These are phyloP conservation scores for Dicaeum eximium DNA, from an alignment of 2,113 vertebrate genomes.

Conservation along the genomic window DNA sequence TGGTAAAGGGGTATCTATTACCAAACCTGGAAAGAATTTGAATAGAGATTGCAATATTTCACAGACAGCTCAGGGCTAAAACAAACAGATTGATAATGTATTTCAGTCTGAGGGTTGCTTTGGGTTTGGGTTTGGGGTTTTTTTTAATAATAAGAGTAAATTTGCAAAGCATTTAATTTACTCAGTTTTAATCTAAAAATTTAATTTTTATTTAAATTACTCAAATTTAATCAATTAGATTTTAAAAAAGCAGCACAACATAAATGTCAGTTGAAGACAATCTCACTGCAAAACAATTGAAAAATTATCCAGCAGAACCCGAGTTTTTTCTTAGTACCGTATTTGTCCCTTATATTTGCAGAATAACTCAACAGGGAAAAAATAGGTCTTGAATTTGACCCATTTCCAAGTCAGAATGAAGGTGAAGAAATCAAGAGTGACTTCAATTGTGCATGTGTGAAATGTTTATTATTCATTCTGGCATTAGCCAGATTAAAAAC, in stretches of 20 bases:
- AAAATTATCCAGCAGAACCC: neutral
- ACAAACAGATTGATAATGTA: neutral
- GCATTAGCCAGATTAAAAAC: conserved; percentile 14
- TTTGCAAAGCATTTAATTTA: neutral
- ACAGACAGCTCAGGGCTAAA: neutral
- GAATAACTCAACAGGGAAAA: neutral
- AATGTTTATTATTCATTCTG: neutral
- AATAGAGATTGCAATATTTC: neutral
- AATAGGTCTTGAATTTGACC: neutral
- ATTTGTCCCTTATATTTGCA: neutral
- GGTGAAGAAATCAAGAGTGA: conserved; percentile 29
- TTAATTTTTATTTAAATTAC: neutral
- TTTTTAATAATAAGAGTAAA: neutral
- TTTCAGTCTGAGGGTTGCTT: neutral
- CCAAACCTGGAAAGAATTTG: neutral
- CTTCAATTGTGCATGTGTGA: neutral
- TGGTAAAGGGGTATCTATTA: neutral
- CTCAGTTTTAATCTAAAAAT: too few relatives aligned
- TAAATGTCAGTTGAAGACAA: neutral
- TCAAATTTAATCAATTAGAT: neutral
- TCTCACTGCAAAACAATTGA: neutral
- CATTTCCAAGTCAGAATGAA: neutral
- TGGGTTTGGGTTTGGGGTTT: neutral
- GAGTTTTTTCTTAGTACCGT: neutral
- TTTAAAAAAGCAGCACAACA: neutral